Conservation (phyloP, 2,888 invertebrate species). For the Tupiocoris notatus region DNA sequence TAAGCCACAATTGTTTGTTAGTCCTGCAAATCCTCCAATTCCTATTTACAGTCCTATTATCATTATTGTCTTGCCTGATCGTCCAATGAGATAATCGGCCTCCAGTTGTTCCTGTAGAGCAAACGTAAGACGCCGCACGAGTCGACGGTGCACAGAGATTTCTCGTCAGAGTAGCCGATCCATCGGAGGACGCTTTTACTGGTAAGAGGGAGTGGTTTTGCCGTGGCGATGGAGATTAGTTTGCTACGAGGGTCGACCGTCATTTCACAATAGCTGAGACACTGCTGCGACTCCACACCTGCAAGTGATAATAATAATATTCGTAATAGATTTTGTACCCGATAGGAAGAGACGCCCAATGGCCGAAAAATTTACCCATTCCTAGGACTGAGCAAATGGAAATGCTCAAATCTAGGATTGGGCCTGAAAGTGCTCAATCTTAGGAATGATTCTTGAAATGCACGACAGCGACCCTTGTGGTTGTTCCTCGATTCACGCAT, state of each 20-base stretch:
- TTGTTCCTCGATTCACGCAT: too few relatives aligned
- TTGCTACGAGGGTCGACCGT: slow-evolving; percentile 46
- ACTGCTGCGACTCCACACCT: slow-evolving; percentile 48
- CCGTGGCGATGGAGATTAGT: slow-evolving; percentile 40
- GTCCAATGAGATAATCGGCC: slow-evolving; percentile 74
- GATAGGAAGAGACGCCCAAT: too few relatives aligned
- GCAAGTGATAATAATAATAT: background rate
- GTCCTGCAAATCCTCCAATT: too few relatives aligned
- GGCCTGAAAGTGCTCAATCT: too few relatives aligned
- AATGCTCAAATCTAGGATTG: too few relatives aligned
- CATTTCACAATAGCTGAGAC: slow-evolving; percentile 56
- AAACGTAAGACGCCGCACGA: slow-evolving; percentile 72
- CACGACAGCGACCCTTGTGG: too few relatives aligned
- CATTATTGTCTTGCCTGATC: slow-evolving; percentile 53
- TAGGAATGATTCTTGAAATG: too few relatives aligned
- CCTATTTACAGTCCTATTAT: too few relatives aligned
- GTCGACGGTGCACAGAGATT: slow-evolving; percentile 76
- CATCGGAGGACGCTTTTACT: slow-evolving; percentile 68
- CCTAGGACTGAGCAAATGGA: too few relatives aligned
- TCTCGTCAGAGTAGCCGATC: slow-evolving; percentile 78
- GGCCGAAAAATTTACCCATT: too few relatives aligned
- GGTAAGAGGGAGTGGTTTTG: slow-evolving; percentile 61
- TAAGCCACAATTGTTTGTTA: too few relatives aligned
- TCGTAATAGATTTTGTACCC: too few relatives aligned
- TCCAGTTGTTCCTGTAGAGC: slow-evolving; percentile 72